Base-by-base conservation (phyloP, 2,888 invertebrate genomes). In the Cremastinae sp. region DNA sequence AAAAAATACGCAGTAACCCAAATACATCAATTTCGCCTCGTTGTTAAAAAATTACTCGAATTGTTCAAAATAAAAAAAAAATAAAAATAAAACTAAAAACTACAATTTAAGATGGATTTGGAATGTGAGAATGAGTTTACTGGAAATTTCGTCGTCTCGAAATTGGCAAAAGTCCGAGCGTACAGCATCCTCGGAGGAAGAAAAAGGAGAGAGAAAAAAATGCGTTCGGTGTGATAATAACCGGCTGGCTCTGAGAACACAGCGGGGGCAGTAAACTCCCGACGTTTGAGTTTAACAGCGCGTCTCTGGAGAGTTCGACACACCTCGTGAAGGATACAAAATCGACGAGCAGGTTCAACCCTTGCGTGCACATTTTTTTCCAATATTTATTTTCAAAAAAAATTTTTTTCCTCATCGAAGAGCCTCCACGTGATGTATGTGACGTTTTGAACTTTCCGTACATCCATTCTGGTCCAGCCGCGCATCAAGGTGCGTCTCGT, bases 241-340 rank as follows among this genome's bases (percentile, higher is more conserved):
- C 62, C 58, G 61, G 59, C 47, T 43, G 64, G 51, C 61, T 61
- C 53, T 28, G 28, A 28, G 12, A 18, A 12, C 61, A 53, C 73
- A 49, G 70, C 75, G 70, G 66, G 61, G 49, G 70, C 56, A 75
- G 71, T 79, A 76, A 77, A 77, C 71, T 74, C 56, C 56, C 68
- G 73, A 71, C 73, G 78, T 78, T 66, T 75, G 79, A 78, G 22
- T 80, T 76, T 78, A 77, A 80, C 75, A 68, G 76, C 62, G 28
- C 43, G 61, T 61, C 55, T 45, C 61, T 49, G 55, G 68, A 64
- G 16, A 18, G 39, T 14, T 41, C 37, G 28, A 28, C 45, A 47
- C 9, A n/a, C 28, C n/a, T 9, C n/a, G 56, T 41, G 20, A 35
- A 41, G 51, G 16, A 49, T 20, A 53, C 70, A 2, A 49, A 37